These are phyloP conservation scores for Gallinago nigripennis DNA, from an alignment of 2,797 vertebrate species.

Conservation along the genomic window DNA sequence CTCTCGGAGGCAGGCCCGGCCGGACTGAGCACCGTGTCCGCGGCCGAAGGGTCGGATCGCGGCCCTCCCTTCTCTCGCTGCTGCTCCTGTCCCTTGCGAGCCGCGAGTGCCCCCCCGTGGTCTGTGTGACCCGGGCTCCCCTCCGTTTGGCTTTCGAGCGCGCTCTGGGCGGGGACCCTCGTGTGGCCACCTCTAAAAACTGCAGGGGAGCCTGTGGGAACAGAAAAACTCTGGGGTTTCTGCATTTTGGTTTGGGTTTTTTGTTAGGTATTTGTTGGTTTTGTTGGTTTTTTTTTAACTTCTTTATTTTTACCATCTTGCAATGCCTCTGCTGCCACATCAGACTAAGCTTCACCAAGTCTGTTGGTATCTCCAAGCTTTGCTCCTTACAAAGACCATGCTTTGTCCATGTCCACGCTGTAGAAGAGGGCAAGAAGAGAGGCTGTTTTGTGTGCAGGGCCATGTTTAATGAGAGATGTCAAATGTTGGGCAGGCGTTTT, in stretches of 20 bases:
- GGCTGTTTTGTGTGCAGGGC: not conserved
- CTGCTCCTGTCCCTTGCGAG: not conserved
- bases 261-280: not conserved
- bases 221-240: accelerated
- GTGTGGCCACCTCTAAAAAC: not conserved
- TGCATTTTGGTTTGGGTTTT: not conserved
- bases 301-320: not conserved
- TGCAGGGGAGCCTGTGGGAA: not conserved
- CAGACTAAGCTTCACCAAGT: not conserved
- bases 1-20: no score
- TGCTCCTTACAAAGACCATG: not conserved
- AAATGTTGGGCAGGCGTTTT: not conserved
- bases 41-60: not conserved
- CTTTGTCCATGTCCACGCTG: accelerated
- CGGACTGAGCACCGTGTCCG: accelerated
- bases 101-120: not conserved
- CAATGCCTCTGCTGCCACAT: accelerated
- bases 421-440: not conserved
- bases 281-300: not conserved
- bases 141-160: not conserved
- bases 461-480: not conserved
- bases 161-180: not conserved
- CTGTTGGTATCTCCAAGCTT: not conserved
- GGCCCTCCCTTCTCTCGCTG: no score
- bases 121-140: accelerated